These are phyloP conservation scores for Erinaceus europaeus DNA, from an alignment of 2,113 vertebrate genomes.

Conservation along the genomic window DNA sequence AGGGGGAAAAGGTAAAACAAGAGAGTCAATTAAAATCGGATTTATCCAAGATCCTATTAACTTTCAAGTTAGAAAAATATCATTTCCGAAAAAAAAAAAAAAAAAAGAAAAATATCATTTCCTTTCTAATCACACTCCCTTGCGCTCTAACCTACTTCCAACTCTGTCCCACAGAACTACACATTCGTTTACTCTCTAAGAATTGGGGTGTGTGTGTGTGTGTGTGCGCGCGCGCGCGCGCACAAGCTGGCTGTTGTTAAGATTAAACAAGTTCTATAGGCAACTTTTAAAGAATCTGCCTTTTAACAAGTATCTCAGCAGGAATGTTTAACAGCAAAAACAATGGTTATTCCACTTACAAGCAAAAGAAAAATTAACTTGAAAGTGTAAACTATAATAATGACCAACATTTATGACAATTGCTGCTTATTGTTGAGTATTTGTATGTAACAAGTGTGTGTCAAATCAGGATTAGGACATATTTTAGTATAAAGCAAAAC, in stretches of 20 bases:
- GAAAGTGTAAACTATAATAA: not conserved
- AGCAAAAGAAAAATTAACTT: not conserved
- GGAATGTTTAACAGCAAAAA: not conserved
- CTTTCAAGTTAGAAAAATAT: not conserved
- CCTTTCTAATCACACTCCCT: not conserved
- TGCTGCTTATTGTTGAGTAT: not conserved
- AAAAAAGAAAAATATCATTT: not conserved
- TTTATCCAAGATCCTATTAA: no score
- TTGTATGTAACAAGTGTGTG: not conserved
- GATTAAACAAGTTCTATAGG: not conserved
- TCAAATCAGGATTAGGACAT: not conserved
- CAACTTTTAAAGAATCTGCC: conserved; percentile 8
- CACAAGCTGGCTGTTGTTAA: conserved; percentile 7
- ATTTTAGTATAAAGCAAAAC: conserved; percentile 9
- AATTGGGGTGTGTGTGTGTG: no score
- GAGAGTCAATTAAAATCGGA: no score
- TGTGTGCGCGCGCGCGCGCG: no score
- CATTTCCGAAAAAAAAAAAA: no score
- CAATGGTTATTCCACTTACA: not conserved
- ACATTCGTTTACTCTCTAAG: not conserved
- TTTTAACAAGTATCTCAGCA: conserved; percentile 6
- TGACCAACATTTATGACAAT: not conserved
- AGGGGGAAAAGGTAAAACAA: not conserved
- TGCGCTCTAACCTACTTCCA: not conserved
- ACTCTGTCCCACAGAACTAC: not conserved